These are phyloP conservation scores for Cordilura impudica DNA, from an alignment of 2,888 invertebrate genomes.

Conservation along the genomic window DNA sequence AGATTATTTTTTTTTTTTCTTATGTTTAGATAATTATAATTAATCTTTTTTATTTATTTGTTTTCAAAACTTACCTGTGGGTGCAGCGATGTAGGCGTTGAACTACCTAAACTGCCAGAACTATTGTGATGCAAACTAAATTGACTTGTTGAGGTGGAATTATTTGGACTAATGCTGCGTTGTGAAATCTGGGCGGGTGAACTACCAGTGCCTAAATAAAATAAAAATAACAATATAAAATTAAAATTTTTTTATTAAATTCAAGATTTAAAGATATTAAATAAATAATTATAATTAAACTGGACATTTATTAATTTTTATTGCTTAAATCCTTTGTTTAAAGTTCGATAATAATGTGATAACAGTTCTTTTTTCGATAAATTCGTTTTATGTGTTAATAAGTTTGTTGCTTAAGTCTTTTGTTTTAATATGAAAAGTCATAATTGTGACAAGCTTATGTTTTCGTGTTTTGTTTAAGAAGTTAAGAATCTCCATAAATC, in stretches of 20 bases:
- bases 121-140: slow-evolving; percentile 78
- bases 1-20: no score
- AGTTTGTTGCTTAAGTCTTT: slow-evolving; percentile 27
- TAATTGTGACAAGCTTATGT: background rate
- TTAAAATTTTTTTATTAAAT: no score
- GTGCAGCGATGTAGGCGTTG: slow-evolving; percentile 77
- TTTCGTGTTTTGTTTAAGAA: no score
- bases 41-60: background rate
- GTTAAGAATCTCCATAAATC: no score
- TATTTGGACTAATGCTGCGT: slow-evolving; percentile 78
- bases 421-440: background rate
- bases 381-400: no score
- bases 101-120: slow-evolving; percentile 77
- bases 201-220: slow-evolving; percentile 77
- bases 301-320: background rate
- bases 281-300: no score
- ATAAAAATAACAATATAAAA: slow-evolving; percentile 34
- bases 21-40: background rate
- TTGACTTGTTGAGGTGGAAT: slow-evolving; percentile 78
- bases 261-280: no score
- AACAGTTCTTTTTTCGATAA: no score
- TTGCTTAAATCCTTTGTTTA: slow-evolving; percentile 24
- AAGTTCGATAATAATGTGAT: no score
- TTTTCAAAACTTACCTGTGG: slow-evolving; percentile 72
- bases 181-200: slow-evolving; percentile 79